Percentiles rank a stretch among this genome's conserved stretches.
Conservation (phyloP, 1,140 invertebrate species). For the Aplysia californica region DNA sequence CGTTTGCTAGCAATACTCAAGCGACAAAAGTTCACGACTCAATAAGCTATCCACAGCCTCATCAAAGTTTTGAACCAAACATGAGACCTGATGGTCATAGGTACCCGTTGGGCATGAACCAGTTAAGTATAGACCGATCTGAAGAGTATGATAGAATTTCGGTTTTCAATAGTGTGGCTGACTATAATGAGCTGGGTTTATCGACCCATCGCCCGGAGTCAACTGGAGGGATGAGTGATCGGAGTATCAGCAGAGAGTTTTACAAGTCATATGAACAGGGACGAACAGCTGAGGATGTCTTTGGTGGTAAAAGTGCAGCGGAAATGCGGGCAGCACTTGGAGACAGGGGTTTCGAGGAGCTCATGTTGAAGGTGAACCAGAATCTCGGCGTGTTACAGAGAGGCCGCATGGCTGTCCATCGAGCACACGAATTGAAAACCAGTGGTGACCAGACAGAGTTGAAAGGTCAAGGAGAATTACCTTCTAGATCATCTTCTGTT, state of each 20-base stretch:
- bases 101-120: too few relatives aligned
- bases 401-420: background rate
- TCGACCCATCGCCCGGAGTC: slow-evolving; percentile 43
- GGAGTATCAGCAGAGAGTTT: background rate
- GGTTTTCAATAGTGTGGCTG: slow-evolving; percentile 37
- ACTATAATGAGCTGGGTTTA: slow-evolving; percentile 41
- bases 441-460: background rate
- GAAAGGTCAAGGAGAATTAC: background rate
- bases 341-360: slow-evolving; percentile 44
- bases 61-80: too few relatives aligned
- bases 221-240: background rate
- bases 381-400: slow-evolving; percentile 39
- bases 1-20: too few relatives aligned
- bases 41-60: too few relatives aligned
- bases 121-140: too few relatives aligned
- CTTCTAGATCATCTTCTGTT: background rate
- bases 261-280: background rate
- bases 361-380: slow-evolving; percentile 40
- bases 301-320: slow-evolving; percentile 31
- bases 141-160: slow-evolving; percentile 24
- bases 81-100: too few relatives aligned
- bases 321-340: slow-evolving; percentile 43
- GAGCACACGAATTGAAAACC: slow-evolving; percentile 1
- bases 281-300: slow-evolving; percentile 25
- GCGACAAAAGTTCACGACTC: too few relatives aligned